These are phyloP conservation scores for Limnodromus scolopaceus DNA, from an alignment of 2,797 vertebrate species.

Conservation along the genomic window DNA sequence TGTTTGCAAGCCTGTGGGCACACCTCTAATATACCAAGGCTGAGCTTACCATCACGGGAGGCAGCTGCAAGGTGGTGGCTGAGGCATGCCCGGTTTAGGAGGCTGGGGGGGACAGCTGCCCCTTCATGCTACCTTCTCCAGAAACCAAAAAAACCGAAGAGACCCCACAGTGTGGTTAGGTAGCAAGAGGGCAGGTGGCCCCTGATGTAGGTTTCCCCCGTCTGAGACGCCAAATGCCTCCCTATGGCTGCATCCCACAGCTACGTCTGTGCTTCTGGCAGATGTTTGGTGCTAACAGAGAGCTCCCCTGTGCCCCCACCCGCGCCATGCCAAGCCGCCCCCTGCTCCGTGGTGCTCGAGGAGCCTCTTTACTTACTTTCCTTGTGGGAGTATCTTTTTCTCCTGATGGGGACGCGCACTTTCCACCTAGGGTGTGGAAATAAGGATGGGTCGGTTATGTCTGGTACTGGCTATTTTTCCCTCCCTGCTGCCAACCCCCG, in stretches of 20 bases:
- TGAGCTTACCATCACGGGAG: accelerated
- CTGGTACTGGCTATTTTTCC: background rate
- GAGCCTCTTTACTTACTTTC: constrained; percentile 29
- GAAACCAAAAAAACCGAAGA: background rate
- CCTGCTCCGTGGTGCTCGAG: accelerated
- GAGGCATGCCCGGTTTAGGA: accelerated
- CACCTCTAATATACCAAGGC: accelerated
- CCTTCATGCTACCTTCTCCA: accelerated
- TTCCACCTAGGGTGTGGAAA: background rate
- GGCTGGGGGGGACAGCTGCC: accelerated
- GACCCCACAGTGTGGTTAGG: accelerated
- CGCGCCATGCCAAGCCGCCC: accelerated
- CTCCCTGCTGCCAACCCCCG: accelerated
- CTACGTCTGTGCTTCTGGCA: accelerated
- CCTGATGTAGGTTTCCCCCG: accelerated
- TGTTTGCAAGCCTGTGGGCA: background rate
- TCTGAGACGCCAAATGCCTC: background rate
- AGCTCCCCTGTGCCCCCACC: background rate
- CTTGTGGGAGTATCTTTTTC: background rate
- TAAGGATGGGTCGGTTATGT: background rate
- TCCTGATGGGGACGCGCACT: background rate
- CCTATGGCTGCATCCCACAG: accelerated
- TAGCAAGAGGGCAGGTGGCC: background rate
- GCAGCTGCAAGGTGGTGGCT: background rate
- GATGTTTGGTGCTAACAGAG: background rate